phyloP scores from a whole-genome alignment of 2,113 vertebrate species.

The Peromyscus polionotus region DNA sequence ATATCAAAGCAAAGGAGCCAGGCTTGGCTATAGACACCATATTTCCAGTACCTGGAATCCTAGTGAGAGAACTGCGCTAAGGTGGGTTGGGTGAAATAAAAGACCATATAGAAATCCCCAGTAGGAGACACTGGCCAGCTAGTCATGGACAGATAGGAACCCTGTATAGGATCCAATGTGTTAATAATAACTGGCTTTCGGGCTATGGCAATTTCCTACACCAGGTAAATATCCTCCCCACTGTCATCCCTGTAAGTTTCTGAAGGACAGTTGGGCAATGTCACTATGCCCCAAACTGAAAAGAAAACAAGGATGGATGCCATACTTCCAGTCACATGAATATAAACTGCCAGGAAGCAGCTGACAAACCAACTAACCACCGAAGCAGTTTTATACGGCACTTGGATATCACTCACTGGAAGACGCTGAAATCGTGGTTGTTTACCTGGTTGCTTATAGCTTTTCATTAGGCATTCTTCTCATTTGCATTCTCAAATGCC shows the following conservation, averaged over 20 bases:
- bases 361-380: slow-evolving; percentile 39
- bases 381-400: background rate
- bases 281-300: slow-evolving; percentile 10
- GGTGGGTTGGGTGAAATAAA: background rate
- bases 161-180: background rate
- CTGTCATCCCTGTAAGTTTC: background rate
- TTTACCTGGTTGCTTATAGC: background rate
- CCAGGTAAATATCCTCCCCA: background rate
- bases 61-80: background rate
- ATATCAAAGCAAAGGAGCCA: slow-evolving; percentile 28
- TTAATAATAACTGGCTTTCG: background rate
- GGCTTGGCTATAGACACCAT: background rate
- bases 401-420: background rate
- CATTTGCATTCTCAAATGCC: slow-evolving; percentile 37
- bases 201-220: background rate
- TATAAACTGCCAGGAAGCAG: background rate
- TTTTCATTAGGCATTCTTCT: slow-evolving; percentile 16
- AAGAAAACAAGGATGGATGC: background rate
- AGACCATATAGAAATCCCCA: background rate
- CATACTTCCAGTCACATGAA: background rate
- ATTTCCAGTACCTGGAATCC: background rate
- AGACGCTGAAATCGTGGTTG: background rate
- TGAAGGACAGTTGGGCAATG: slow-evolving; percentile 37
- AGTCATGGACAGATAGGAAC: too few relatives aligned
- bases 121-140: background rate